A percentile compares a stretch with the other conserved stretches of the same genome.
Conservation (phyloP, 2,888 invertebrate genomes). For the Pyrrhia umbra region DNA sequence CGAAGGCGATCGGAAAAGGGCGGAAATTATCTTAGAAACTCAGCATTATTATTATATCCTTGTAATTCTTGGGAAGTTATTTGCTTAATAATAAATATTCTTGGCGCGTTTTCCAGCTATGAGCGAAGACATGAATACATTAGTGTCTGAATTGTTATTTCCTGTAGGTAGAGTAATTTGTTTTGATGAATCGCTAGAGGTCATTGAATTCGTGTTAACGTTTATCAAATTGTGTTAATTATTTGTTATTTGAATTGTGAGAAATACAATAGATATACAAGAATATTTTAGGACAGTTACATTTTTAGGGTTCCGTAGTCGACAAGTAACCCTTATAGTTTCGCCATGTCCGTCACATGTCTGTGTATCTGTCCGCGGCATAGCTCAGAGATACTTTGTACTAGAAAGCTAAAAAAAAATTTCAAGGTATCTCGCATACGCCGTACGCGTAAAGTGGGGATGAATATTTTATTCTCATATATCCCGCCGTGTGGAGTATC, state of each 20-base stretch:
- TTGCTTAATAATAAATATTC: constrained; percentile 46
- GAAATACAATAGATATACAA: not conserved
- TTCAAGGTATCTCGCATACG: too few species aligned
- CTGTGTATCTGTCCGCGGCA: too few species aligned
- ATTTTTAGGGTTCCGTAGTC: too few species aligned
- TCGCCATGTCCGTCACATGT: too few species aligned
- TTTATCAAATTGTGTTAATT: constrained; percentile 1
- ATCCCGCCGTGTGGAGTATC: too few species aligned
- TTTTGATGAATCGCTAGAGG: constrained; percentile 52
- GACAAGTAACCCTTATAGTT: too few species aligned
- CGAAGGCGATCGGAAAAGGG: constrained; percentile 74
- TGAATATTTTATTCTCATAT: too few species aligned
- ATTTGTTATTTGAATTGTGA: not conserved
- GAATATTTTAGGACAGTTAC: not conserved
- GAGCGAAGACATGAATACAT: constrained; percentile 48
- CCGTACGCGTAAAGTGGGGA: too few species aligned
- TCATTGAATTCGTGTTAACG: constrained; percentile 41
- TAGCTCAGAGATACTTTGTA: too few species aligned
- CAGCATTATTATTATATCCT: constrained; percentile 20
- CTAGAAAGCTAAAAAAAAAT: too few species aligned
- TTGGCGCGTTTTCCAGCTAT: constrained; percentile 41
- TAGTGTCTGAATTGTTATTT: constrained; percentile 42
- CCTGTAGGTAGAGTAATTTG: constrained; percentile 42
- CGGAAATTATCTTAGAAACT: constrained; percentile 60
- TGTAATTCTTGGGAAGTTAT: constrained; percentile 17